These are phyloP conservation scores for Monoplex corrugatus DNA, from an alignment of 2,888 invertebrate genomes.

Conservation along the genomic window DNA sequence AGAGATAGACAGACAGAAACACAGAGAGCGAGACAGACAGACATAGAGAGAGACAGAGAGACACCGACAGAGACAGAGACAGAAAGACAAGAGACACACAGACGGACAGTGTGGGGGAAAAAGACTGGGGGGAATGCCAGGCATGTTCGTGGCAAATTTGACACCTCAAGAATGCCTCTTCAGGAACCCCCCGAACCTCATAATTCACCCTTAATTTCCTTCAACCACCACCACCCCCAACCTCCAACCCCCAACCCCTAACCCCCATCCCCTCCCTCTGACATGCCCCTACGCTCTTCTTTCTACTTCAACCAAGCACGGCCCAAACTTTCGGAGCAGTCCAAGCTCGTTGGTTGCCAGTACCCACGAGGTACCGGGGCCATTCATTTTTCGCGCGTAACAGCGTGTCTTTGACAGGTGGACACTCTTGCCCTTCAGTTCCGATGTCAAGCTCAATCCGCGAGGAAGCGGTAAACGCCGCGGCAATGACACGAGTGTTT, in stretches of 20 bases:
- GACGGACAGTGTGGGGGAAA: background rate
- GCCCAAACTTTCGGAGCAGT: too few relatives aligned
- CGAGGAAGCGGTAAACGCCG: background rate
- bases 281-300: too few relatives aligned
- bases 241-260: background rate
- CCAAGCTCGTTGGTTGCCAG: background rate
- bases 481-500: background rate
- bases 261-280: background rate
- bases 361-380: background rate
- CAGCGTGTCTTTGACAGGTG: background rate
- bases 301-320: background rate
- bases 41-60: constrained; percentile 13
- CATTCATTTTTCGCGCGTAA: background rate
- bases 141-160: constrained; percentile 35
- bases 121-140: background rate
- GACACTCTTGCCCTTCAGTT: constrained; percentile 2
- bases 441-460: background rate
- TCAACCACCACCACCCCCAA: background rate
- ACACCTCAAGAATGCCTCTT: background rate
- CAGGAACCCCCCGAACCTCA: background rate
- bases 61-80: constrained; percentile 9
- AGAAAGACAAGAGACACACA: constrained; percentile 17
- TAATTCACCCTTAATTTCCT: constrained; percentile 27
- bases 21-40: background rate
- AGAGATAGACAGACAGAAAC: too few relatives aligned